phyloP scores from a whole-genome alignment of 2,113 vertebrate species.

The Laticauda colubrina region DNA sequence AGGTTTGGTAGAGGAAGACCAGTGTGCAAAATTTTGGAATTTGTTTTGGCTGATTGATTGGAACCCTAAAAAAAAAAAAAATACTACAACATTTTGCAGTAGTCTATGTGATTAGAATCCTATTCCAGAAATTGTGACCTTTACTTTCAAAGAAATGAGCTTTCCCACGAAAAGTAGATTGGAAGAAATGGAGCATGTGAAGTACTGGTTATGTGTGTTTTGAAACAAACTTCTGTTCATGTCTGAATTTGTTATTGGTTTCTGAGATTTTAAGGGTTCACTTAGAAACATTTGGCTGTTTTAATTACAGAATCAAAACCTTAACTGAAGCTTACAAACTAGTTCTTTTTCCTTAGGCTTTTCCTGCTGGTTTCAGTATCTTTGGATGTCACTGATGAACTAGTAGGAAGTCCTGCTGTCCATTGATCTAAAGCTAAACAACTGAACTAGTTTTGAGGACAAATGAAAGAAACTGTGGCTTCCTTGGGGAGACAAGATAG shows the following conservation, averaged over 20 bases:
- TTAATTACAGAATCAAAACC: slow-evolving; percentile 23
- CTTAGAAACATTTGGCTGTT: slow-evolving; percentile 27
- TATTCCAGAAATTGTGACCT: neutral
- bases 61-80: neutral
- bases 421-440: neutral
- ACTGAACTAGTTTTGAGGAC: slow-evolving; percentile 21
- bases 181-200: neutral
- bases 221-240: neutral
- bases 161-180: neutral
- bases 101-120: neutral
- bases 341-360: slow-evolving; percentile 22
- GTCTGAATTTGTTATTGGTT: neutral
- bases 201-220: neutral
- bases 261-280: neutral
- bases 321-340: slow-evolving; percentile 5
- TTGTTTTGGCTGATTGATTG: neutral
- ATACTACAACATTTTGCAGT: neutral
- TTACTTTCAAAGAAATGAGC: neutral
- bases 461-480: slow-evolving; percentile 47
- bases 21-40: neutral
- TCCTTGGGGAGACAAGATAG: slow-evolving; percentile 34
- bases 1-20: neutral
- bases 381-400: slow-evolving; percentile 45
- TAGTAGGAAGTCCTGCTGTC: neutral
- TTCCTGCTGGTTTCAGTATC: slow-evolving; percentile 29